Evolutionary conservation across 2,888 invertebrate genomes (phyloP), one percentile per base, ranked within the genome.

Genomic region (Spilosoma lubricipeda): DNA sequence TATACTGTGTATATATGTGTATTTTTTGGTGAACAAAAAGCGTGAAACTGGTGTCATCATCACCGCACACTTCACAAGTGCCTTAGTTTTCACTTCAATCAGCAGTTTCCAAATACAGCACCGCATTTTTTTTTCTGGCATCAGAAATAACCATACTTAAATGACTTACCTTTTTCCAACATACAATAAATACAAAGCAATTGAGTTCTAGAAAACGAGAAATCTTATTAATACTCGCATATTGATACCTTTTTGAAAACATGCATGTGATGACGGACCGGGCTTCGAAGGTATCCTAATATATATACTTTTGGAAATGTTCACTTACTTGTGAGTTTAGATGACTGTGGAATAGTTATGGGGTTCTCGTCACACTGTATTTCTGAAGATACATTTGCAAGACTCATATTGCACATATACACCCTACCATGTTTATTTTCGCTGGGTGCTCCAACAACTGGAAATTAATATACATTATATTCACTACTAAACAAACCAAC

Each of bases 381-480:
- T 4, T 63, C 42, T 15, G n/a, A 9, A 0, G 0, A 0, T 0
- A 1, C 9, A 1, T 1, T 0, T 9, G 68, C 66, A 1, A 63
- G 0, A 0, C 33, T 3, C 0, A 80, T 4, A 30, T 77, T 68
- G 59, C 83, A 83, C 9, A n/a, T 73, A 27, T 72, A 83, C 23
- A 83, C 13, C 20, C 80, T 77, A 33, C 83, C 83, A 9, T 71
- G 5, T 0, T 64, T 1, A n/a, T 74, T 64, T n/a, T 20, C 73
- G 9, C n/a, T 77, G 0, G 83, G 83, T 2, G 83, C 82, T 5
- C 83, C 77, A 3, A 83, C 72, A n/a, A 78, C 83, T 81, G 70
- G 27, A 65, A 71, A 67, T 8, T 27, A 39, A 27, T 7, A 64
- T 33, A 59, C 3, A 30, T 5, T 30, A 4, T 15, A 30, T 15